phyloP scores from a whole-genome alignment of 2,113 vertebrate species.

The western clawed frog (Xenopus tropicalis) region UCB_Xtro_10.0 CM004444.2:51681501-51682000 shows the following conservation, averaged over 20 bases:
- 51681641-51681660: neutral
- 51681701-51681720: too few species aligned
- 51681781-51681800: slow-evolving; percentile 13
- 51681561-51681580: too few species aligned
- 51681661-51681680: slow-evolving; percentile 10
- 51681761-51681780: slow-evolving; percentile 22
- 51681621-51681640: too few species aligned
- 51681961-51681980: neutral
- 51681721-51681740: neutral
- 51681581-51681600: too few species aligned
- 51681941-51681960: slow-evolving; percentile 18
- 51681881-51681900: slow-evolving; percentile 23
- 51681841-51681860: slow-evolving; percentile 22
- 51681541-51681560: too few species aligned
- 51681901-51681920: slow-evolving; percentile 17
- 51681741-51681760: neutral
- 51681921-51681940: slow-evolving; percentile 15
- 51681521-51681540: too few species aligned
- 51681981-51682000: slow-evolving; percentile 19
- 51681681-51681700: neutral
- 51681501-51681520: too few species aligned
- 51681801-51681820: slow-evolving; percentile 22
- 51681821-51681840: slow-evolving; percentile 12
- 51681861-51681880: slow-evolving; percentile 21
- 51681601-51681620: too few species aligned